Percentiles rank a stretch among this genome's conserved stretches.
phyloP scores from a whole-genome alignment of 2,888 invertebrate species.

The Agrochola macilenta region DNA sequence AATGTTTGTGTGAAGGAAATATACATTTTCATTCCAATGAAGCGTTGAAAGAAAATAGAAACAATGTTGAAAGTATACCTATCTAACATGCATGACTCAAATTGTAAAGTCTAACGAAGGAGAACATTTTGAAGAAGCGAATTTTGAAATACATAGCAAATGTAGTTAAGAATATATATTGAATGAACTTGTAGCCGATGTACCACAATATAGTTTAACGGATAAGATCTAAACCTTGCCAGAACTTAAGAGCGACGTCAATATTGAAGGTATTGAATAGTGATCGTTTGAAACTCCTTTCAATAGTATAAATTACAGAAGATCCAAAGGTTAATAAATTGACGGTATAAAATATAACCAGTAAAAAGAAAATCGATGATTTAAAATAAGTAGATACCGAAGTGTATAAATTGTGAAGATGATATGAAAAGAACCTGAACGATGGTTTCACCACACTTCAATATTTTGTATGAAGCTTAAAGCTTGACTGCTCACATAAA shows the following conservation, averaged over 20 bases:
- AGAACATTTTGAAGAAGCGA: neutral
- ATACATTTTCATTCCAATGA: conserved; percentile 3
- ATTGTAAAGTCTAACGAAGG: neutral
- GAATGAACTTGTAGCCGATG: conserved; percentile 1
- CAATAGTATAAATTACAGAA: neutral
- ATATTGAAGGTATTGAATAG: conserved; percentile 12
- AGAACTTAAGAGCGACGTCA: conserved; percentile 22
- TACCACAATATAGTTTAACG: neutral
- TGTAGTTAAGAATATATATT: neutral
- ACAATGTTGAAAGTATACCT: neutral
- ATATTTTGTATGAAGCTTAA: neutral
- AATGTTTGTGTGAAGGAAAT: conserved; percentile 9
- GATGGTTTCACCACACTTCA: neutral
- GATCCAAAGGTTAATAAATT: neutral
- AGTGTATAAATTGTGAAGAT: neutral
- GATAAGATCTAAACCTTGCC: conserved; percentile 18
- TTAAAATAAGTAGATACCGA: neutral
- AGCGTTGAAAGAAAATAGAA: neutral
- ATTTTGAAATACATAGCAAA: neutral
- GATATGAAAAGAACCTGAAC: neutral
- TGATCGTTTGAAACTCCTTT: conserved; percentile 15
- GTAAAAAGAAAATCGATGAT: no score
- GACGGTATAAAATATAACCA: neutral
- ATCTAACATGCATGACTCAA: neutral
- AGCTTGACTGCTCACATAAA: conserved; percentile 14